phyloP scores from a whole-genome alignment of 2,797 vertebrate species.

The Sebastiscus albofasciatus region DNA sequence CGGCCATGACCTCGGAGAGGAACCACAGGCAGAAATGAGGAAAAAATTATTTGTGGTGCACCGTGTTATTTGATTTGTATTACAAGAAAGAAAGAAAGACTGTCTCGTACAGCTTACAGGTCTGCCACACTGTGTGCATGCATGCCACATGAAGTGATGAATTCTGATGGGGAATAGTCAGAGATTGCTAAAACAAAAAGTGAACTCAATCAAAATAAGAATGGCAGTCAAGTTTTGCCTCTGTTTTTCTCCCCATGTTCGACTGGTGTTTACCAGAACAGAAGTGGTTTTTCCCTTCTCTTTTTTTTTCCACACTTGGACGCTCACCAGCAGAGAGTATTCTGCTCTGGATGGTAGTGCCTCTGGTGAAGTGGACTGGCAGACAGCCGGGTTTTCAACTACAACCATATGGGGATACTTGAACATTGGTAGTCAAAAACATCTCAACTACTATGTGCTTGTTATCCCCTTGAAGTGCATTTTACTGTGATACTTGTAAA shows the following conservation, averaged over 20 bases:
- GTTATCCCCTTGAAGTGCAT: constrained; percentile 9
- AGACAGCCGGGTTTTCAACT: constrained; percentile 48
- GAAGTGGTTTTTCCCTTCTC: constrained; percentile 10
- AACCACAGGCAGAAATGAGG: neutral
- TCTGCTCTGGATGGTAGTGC: constrained; percentile 46
- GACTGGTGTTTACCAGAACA: constrained; percentile 28
- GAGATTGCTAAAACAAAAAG: neutral
- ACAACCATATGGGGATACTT: constrained; percentile 63
- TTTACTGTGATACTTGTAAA: constrained; percentile 2
- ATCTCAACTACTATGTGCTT: constrained; percentile 19
- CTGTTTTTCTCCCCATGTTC: neutral
- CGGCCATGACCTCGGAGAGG: constrained; percentile 7
- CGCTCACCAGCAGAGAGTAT: constrained; percentile 10
- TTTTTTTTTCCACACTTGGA: constrained; percentile 9
- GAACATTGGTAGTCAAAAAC: constrained; percentile 49
- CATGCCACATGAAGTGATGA: neutral
- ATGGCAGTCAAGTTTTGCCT: neutral
- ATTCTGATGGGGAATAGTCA: neutral
- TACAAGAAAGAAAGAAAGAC: neutral
- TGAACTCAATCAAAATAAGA: neutral
- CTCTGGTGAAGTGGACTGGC: constrained; percentile 60
- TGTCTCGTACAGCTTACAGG: neutral
- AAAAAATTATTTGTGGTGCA: neutral
- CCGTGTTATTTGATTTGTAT: neutral
- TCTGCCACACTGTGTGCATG: neutral